Conservation (phyloP, 2,113 vertebrate species). For the Hippocampus barbouri region DNA sequence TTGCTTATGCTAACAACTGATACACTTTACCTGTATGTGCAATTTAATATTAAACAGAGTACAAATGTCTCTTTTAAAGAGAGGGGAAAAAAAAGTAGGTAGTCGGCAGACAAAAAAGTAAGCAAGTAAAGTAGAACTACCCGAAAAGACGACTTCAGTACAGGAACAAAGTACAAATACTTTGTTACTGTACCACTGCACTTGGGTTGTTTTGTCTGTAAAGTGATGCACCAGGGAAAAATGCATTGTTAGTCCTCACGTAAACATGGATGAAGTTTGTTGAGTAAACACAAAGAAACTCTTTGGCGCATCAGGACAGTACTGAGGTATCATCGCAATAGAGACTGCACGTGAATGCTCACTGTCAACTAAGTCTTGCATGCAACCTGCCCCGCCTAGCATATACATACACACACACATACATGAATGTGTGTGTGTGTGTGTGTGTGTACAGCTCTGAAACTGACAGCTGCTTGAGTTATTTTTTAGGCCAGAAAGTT, state of each 20-base stretch:
- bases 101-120: too few species aligned
- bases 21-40: not conserved
- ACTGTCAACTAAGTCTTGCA: not conserved
- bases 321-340: not conserved
- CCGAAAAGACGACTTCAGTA: too few species aligned
- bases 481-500: conserved; percentile 50
- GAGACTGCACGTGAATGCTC: not conserved
- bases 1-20: not conserved
- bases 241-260: not conserved
- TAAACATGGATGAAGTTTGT: not conserved
- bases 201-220: too few species aligned
- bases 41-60: not conserved
- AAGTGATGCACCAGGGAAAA: not conserved
- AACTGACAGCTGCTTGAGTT: conserved; percentile 48
- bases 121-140: too few species aligned
- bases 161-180: too few species aligned
- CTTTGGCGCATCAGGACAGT: not conserved
- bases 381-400: not conserved
- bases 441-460: not conserved
- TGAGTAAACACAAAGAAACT: not conserved
- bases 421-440: not conserved
- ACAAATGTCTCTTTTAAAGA: not conserved
- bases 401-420: not conserved
- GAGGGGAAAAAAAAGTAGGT: too few species aligned
- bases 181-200: too few species aligned